Evolutionary conservation across 2,888 invertebrate genomes (phyloP).

Genomic region (Marasmarcha lunaedactyla): DNA sequence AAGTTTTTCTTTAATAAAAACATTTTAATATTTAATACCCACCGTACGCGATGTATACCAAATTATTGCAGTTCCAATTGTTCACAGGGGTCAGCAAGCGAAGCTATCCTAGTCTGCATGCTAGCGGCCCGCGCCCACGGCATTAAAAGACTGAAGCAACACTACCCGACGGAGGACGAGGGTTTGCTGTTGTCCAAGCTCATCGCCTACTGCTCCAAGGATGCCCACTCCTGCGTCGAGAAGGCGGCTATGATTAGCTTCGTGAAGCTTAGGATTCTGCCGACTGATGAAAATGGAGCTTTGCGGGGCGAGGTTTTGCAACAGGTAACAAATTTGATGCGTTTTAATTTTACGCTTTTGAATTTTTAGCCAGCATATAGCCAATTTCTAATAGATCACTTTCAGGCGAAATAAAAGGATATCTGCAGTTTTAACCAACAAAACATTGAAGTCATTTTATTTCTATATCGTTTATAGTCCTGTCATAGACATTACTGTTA

Average conservation of each 20-base stretch:
- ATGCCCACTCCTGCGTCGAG: slow-evolving; percentile 93
- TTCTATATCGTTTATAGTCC: no score
- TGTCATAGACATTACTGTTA: no score
- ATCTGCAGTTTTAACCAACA: no score
- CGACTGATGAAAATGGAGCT: slow-evolving; percentile 86
- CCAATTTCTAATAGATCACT: no score
- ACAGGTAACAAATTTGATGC: no score
- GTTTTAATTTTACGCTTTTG: no score
- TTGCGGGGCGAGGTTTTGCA: slow-evolving; percentile 83
- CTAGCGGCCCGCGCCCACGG: slow-evolving; percentile 92
- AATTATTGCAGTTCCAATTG: slow-evolving; percentile 5
- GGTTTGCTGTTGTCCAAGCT: slow-evolving; percentile 90
- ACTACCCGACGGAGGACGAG: slow-evolving; percentile 89
- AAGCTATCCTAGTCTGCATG: slow-evolving; percentile 93
- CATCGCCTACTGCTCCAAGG: slow-evolving; percentile 92
- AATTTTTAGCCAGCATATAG: no score
- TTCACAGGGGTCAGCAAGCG: slow-evolving; percentile 91
- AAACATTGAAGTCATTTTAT: no score
- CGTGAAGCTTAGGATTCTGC: slow-evolving; percentile 88
- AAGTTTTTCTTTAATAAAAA: no score
- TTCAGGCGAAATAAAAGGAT: no score
- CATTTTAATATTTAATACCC: no score
- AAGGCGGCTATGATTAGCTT: slow-evolving; percentile 96
- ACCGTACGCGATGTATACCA: no score
- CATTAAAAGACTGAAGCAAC: slow-evolving; percentile 85